Conservation (phyloP, 2,113 vertebrate species). For the Scytalopus superciliaris region DNA sequence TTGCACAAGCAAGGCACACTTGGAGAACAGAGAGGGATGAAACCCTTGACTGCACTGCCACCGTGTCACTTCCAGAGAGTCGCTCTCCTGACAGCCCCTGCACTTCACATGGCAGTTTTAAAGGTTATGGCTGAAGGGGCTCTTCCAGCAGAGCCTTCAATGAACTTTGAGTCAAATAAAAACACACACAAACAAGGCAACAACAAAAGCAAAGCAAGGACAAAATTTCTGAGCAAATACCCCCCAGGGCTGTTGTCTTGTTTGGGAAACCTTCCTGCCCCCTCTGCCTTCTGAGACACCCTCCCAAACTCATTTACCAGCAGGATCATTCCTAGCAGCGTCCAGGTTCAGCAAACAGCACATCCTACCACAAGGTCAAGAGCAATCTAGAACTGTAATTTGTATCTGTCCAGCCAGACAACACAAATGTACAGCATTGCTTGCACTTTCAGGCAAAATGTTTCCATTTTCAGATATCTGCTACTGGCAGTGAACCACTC, state of each 20-base stretch:
- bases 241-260: background rate
- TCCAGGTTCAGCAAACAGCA: background rate
- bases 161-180: background rate
- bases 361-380: background rate
- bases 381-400: background rate
- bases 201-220: background rate
- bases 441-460: background rate
- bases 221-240: background rate
- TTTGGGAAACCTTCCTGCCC: background rate
- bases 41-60: rapidly evolving
- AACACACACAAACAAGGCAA: background rate
- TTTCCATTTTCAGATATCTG: background rate
- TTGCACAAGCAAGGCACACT: background rate
- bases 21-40: background rate
- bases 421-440: rapidly evolving
- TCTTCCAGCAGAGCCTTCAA: background rate
- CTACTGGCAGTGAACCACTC: background rate
- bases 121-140: slow-evolving; percentile 28
- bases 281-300: background rate
- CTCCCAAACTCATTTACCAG: background rate
- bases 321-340: background rate
- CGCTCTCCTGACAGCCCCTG: background rate
- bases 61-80: background rate
- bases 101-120: background rate
- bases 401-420: background rate